Evolutionary conservation across 64 coral and sea anemone genomes (phyloP).

Genomic region (Pocillopora damicornis): DNA sequence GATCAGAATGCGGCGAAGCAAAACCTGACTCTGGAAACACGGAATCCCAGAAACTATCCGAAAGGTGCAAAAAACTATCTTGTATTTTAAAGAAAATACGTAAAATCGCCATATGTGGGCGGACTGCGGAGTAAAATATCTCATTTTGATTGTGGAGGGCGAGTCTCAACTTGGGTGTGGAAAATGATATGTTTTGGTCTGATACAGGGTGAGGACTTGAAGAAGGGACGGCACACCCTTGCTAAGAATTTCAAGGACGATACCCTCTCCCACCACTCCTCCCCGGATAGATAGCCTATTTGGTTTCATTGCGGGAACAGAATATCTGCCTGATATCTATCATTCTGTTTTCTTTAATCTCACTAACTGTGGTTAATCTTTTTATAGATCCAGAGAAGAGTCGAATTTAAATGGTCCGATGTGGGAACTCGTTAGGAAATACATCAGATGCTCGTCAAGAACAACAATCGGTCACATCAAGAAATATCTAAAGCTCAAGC

Average conservation of each 20-base stretch:
- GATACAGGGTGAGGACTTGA: no score
- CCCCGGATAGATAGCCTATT: no score
- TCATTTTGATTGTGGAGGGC: no score
- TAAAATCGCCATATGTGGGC: no score
- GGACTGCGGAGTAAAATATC: no score
- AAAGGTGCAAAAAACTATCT: constrained; percentile 4
- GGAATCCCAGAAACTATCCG: background rate
- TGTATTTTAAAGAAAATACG: no score
- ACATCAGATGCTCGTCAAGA: constrained; percentile 84
- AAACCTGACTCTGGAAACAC: background rate
- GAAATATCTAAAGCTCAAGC: constrained; percentile 92
- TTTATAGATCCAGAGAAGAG: constrained; percentile 21
- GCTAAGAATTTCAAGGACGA: no score
- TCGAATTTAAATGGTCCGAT: constrained; percentile 32
- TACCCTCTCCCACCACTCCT: no score
- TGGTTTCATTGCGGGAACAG: background rate
- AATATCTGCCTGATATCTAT: background rate
- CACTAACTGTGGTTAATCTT: background rate
- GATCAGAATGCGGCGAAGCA: background rate
- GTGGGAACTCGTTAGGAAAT: constrained; percentile 69
- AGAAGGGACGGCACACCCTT: no score
- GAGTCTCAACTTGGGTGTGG: no score
- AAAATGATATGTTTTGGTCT: no score
- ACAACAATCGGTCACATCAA: constrained; percentile 92
- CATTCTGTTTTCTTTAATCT: background rate